phyloP scores from a whole-genome alignment of 2,888 invertebrate genomes.

The Barypeithes pellucidus region DNA sequence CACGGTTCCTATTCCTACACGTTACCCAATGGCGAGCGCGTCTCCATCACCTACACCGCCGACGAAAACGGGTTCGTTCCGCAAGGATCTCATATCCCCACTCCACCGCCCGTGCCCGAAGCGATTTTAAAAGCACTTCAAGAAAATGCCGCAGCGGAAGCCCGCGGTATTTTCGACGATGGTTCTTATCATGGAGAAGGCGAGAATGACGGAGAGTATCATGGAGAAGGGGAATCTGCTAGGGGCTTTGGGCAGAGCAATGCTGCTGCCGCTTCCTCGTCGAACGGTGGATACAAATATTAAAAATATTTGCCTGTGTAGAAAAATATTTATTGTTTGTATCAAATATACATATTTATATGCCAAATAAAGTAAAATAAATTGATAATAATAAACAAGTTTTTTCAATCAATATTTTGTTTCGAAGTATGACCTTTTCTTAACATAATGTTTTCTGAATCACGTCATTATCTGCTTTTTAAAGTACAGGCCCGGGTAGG shows the following conservation, averaged over 20 bases:
- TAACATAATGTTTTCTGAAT: no score
- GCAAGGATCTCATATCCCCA: conserved; percentile 73
- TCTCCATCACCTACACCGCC: conserved; percentile 72
- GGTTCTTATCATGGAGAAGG: conserved; percentile 50
- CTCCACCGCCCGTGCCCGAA: conserved; percentile 75
- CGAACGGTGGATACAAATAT: conserved; percentile 36
- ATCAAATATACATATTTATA: background rate
- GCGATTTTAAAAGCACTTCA: conserved; percentile 70
- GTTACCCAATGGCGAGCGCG: conserved; percentile 61
- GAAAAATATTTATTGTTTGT: conserved; percentile 8
- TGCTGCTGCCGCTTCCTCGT: background rate
- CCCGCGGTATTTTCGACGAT: conserved; percentile 53
- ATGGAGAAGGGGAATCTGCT: conserved; percentile 27
- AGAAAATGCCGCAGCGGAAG: conserved; percentile 59
- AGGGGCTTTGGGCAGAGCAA: background rate
- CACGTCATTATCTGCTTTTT: no score
- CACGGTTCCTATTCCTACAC: conserved; percentile 61
- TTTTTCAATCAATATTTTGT: no score
- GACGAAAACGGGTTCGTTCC: conserved; percentile 75
- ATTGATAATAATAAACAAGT: background rate
- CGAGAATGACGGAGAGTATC: conserved; percentile 37
- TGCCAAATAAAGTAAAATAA: background rate
- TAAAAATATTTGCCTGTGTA: background rate
- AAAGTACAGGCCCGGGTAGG: no score
- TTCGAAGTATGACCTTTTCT: no score